These are phyloP conservation scores for Gymnosoma rotundatum DNA, from an alignment of 2,888 invertebrate species.

Conservation along the genomic window DNA sequence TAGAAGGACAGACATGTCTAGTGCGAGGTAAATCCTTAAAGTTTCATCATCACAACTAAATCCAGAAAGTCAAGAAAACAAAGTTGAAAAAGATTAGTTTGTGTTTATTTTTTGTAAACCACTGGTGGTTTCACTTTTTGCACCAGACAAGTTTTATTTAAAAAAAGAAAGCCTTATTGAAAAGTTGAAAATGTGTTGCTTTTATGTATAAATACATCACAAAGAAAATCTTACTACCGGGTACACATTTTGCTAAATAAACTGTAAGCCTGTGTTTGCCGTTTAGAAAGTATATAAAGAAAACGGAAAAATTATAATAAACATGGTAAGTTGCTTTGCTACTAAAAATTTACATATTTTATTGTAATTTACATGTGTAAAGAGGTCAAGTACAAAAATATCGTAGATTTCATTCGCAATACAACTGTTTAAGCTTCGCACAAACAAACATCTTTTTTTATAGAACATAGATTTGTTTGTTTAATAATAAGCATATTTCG, in stretches of 20 bases:
- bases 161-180: constrained; percentile 23
- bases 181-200: background rate
- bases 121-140: constrained; percentile 24
- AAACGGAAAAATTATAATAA: background rate
- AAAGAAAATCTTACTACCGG: constrained; percentile 22
- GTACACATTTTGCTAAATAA: constrained; percentile 5
- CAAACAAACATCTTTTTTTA: background rate
- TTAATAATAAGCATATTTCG: too few species aligned
- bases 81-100: background rate
- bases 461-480: too few species aligned
- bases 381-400: constrained; percentile 56
- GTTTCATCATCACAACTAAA: background rate
- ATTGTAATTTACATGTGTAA: constrained; percentile 8
- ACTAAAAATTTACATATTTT: background rate
- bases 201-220: background rate
- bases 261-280: background rate
- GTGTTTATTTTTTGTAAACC: background rate
- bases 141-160: background rate
- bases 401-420: constrained; percentile 35
- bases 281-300: background rate
- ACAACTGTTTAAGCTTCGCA: background rate
- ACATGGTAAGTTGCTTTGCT: background rate
- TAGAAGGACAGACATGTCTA: constrained; percentile 51
- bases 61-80: constrained; percentile 19
- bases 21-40: constrained; percentile 41